phyloP scores from a whole-genome alignment of 2,888 invertebrate species.

The Disparrhopalites patrizii region DNA sequence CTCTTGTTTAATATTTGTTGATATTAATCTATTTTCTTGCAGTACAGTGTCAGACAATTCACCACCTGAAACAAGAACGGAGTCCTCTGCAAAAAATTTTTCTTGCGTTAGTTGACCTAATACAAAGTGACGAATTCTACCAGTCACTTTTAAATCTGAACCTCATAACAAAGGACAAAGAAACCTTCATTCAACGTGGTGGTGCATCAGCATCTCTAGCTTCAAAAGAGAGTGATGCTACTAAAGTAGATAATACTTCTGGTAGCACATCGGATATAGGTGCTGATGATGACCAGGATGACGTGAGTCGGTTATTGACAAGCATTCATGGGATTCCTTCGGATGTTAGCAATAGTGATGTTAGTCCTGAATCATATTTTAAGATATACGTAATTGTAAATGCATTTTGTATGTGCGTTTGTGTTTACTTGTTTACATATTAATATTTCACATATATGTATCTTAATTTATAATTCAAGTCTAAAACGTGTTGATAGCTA shows the following conservation, averaged over 20 bases:
- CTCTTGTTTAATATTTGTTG: background rate
- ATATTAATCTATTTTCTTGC: constrained; percentile 9
- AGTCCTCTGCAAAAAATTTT: constrained; percentile 56
- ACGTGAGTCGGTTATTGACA: background rate
- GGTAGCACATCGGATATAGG: background rate
- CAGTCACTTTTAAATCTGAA: constrained; percentile 59
- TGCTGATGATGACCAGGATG: constrained; percentile 8
- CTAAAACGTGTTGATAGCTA: background rate
- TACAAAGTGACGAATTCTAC: constrained; percentile 62
- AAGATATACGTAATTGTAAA: background rate
- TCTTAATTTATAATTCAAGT: background rate
- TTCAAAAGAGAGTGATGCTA: background rate
- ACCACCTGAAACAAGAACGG: constrained; percentile 50
- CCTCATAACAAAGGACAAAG: constrained; percentile 52
- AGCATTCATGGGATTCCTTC: constrained; percentile 17
- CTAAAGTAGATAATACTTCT: background rate
- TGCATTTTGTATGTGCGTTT: no score
- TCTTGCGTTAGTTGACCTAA: constrained; percentile 58
- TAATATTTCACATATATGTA: background rate
- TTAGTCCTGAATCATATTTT: background rate
- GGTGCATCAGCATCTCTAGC: background rate
- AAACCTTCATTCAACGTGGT: background rate
- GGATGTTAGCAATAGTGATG: constrained; percentile 4
- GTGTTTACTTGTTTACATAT: no score
- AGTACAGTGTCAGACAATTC: constrained; percentile 45